phyloP scores from a whole-genome alignment of 2,113 vertebrate species.

The Scolopax mira region DNA sequence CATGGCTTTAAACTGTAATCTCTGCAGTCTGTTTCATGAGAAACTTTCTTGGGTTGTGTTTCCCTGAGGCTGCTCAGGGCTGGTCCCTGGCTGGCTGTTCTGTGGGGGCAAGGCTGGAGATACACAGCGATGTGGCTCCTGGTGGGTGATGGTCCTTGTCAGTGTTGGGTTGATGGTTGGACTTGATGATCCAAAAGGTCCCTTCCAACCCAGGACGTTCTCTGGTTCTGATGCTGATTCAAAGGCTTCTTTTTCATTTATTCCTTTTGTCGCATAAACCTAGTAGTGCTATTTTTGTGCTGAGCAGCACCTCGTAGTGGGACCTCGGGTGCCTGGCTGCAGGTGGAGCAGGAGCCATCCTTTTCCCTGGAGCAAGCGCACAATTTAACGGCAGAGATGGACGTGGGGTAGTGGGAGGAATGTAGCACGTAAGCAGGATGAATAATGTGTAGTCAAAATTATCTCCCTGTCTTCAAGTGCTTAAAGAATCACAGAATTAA shows the following conservation, averaged over 20 bases:
- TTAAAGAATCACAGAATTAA: background rate
- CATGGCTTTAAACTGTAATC: background rate
- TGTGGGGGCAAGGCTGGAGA: accelerated
- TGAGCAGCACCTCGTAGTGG: background rate
- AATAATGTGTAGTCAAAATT: background rate
- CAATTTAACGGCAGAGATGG: background rate
- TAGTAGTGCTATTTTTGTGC: background rate
- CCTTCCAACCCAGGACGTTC: background rate
- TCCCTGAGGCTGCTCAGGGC: background rate
- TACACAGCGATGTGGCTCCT: accelerated
- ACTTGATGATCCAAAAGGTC: background rate
- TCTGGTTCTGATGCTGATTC: background rate
- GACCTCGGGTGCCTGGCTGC: background rate
- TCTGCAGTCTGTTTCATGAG: background rate
- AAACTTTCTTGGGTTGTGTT: background rate
- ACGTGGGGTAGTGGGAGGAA: background rate
- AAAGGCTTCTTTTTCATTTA: background rate
- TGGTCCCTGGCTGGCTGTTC: background rate
- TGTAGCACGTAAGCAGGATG: background rate
- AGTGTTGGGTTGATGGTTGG: background rate
- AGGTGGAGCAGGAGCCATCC: background rate
- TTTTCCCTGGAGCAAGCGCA: background rate
- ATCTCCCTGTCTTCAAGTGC: background rate
- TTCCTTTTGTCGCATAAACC: background rate
- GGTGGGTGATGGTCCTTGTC: background rate